Base-by-base conservation (phyloP, 1,140 invertebrate genomes). In the Sitodiplosis mosellana region DNA sequence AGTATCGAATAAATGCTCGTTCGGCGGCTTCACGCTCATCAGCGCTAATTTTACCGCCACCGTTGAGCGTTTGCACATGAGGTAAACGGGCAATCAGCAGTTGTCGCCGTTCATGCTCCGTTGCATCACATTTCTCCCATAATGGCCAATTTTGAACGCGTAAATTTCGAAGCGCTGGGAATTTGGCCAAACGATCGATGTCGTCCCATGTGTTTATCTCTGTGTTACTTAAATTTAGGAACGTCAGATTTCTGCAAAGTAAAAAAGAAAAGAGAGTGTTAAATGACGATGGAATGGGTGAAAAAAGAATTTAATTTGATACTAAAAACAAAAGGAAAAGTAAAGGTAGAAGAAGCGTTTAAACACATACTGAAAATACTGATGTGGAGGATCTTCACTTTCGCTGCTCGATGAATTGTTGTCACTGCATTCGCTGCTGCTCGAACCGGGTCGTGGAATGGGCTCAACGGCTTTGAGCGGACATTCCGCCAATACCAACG, bases 11-110 rank as follows among this genome's bases (percentile, higher is more conserved):
- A 66, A 93, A 94, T 53, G 87, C 87, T 49, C 89, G 70, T 60
- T 95, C 89, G n/a, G 89, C 83, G 58, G 90, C 84, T 64, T 91
- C 86, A 48, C 89, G 71, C 61, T 93, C 88, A 55, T 87, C 80
- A 1, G 71, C 72, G 27, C 76, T 76, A 54, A 94, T 87, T 22
- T 75, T 74, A 40, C 87, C 88, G 17, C 89, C 89, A 44, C 86
- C 86, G 67, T 94, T 95, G 11, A 95, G 67, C 43, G 80, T 83
- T 51, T 76, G 71, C 18, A 93, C 78, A 59, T 83, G 85, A 37
- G 88, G 87, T 48, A 94, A 65, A 47, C 89, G 71, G 2, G 89
- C 89, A 48, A 95, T 86, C 33, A 92, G 61, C 34, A 92, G 68
- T 59, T 90, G 81, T 19, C 84, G 68, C 49, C 88, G 69, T 63